A percentile compares a stretch with the other conserved stretches of the same genome.
Evolutionary conservation across 1,140 invertebrate genomes (phyloP).

Genomic region (Camponotus pennsylvanicus): DNA sequence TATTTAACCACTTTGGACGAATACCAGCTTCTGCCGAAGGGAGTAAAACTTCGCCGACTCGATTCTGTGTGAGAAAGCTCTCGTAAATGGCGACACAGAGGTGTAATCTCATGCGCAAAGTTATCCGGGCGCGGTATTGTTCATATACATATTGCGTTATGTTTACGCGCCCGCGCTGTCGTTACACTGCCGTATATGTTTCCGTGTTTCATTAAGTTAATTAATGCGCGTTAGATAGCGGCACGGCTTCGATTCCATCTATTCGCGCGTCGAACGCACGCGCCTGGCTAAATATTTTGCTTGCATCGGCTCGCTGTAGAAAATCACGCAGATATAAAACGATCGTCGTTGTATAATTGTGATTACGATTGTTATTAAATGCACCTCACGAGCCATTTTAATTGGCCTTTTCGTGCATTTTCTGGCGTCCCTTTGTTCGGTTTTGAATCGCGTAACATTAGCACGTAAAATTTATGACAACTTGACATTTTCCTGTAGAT

Average conservation of each 20-base stretch:
- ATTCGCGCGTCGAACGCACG: slow-evolving; percentile 27
- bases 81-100: slow-evolving; percentile 43
- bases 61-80: slow-evolving; percentile 25
- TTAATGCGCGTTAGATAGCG: slow-evolving; percentile 47
- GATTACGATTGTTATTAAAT: slow-evolving; percentile 34
- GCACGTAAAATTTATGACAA: background rate
- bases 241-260: slow-evolving; percentile 21
- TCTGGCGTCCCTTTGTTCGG: background rate
- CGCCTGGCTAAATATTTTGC: slow-evolving; percentile 41
- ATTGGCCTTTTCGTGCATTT: background rate
- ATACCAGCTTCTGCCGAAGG: slow-evolving; percentile 12
- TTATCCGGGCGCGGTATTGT: slow-evolving; percentile 49
- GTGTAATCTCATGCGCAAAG: slow-evolving; percentile 47
- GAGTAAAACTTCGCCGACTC: slow-evolving; percentile 55
- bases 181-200: slow-evolving; percentile 41
- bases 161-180: slow-evolving; percentile 49
- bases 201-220: slow-evolving; percentile 60
- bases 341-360: background rate
- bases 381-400: slow-evolving; percentile 14
- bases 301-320: slow-evolving; percentile 8
- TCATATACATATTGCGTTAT: slow-evolving; percentile 52
- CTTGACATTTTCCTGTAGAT: background rate
- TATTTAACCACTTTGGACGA: slow-evolving; percentile 51
- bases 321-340: background rate
- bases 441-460: background rate